Conservation (phyloP, 2,113 vertebrate species). For the Rattus norvegicus region DNA sequence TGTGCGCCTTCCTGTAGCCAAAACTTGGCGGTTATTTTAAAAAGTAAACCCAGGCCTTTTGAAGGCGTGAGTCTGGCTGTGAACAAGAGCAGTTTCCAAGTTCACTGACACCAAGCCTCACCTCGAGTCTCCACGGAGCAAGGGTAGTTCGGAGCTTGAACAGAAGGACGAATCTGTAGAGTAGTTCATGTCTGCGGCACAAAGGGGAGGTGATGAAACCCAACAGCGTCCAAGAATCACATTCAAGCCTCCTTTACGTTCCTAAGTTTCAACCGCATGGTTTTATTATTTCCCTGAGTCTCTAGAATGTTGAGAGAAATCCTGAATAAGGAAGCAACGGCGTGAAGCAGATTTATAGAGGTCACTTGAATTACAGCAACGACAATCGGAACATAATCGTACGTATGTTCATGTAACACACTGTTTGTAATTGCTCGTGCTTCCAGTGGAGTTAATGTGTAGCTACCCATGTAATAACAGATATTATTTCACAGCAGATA, state of each 20-base stretch:
- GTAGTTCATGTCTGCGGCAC: not conserved
- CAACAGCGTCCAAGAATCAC: not conserved
- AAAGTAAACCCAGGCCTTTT: not conserved
- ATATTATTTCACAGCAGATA: slow-evolving; percentile 81
- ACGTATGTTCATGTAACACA: slow-evolving; percentile 72
- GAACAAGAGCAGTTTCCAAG: not conserved
- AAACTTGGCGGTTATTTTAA: not conserved
- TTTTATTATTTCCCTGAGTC: slow-evolving; percentile 46
- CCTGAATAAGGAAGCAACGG: slow-evolving; percentile 68
- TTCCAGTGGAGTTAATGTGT: slow-evolving; percentile 80
- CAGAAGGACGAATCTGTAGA: not conserved
- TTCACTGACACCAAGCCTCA: not conserved
- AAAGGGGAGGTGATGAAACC: not conserved
- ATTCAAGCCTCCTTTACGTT: not conserved
- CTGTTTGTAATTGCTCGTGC: slow-evolving; percentile 75
- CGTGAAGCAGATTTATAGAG: slow-evolving; percentile 74
- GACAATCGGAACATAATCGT: slow-evolving; percentile 77
- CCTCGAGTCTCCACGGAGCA: not conserved
- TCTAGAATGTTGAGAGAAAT: slow-evolving; percentile 64
- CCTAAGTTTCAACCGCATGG: not conserved
- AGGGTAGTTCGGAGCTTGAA: not conserved
- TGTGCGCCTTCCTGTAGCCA: not conserved
- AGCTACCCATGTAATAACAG: slow-evolving; percentile 81
- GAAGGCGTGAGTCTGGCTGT: slow-evolving; percentile 30
- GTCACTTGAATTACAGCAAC: slow-evolving; percentile 76